phyloP scores from a whole-genome alignment of 2,797 vertebrate genomes.

The Scleropages formosus region DNA sequence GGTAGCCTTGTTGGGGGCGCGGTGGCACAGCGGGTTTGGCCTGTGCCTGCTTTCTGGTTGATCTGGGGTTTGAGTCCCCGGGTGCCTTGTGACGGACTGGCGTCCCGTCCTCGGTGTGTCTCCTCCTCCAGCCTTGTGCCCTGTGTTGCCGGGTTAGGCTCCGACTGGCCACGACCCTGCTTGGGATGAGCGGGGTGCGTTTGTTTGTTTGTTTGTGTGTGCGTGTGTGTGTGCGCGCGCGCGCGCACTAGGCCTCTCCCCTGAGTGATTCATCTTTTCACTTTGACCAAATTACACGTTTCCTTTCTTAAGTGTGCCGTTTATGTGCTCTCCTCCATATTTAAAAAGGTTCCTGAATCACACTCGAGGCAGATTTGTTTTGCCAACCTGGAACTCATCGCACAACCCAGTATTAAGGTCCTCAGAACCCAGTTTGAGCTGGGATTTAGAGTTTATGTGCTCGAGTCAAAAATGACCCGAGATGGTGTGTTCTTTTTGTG shows the following conservation, averaged over 20 bases:
- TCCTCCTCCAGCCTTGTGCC: too few species aligned
- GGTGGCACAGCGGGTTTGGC: too few species aligned
- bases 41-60: too few species aligned
- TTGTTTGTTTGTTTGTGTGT: too few species aligned
- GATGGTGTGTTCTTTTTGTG: background rate
- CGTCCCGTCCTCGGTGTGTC: too few species aligned
- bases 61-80: too few species aligned
- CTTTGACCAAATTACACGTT: constrained; percentile 17
- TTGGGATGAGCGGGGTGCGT: too few species aligned
- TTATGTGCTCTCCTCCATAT: background rate
- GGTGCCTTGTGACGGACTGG: too few species aligned
- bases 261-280: constrained; percentile 23
- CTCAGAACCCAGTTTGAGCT: background rate
- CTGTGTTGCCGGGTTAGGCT: too few species aligned
- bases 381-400: constrained; percentile 11
- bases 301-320: background rate
- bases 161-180: too few species aligned
- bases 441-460: background rate
- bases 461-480: background rate
- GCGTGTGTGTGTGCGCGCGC: too few species aligned
- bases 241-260: background rate
- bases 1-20: too few species aligned
- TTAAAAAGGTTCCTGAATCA: constrained; percentile 2
- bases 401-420: background rate
- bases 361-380: constrained; percentile 21